Base-by-base conservation (phyloP, 1,140 invertebrate genomes). In the Drosophila oshimai region DNA sequence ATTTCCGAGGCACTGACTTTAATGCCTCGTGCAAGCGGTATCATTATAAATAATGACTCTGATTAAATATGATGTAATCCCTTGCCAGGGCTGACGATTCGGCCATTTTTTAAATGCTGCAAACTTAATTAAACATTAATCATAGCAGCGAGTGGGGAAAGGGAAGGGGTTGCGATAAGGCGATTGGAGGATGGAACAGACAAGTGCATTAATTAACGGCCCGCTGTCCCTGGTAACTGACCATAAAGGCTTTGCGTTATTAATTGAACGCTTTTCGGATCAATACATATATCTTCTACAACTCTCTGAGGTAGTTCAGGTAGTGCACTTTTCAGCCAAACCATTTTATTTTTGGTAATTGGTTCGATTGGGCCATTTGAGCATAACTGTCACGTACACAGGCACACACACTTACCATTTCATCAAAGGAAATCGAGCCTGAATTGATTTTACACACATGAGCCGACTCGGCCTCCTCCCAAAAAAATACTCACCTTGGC, bases 61-160 rank as follows among this genome's bases (percentile, higher is more conserved):
- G 78, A 83, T 83, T 83, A 84, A 83, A 84, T 70, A 84, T 74
- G 79, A 74, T 83, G 79, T 83, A 84, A 78, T 83, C 78, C 78
- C 28, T 46, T 17, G 67, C 24, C 34, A 45, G 39, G 10, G 31
- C 68, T 31, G 31, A 46, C 28, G 34, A 34, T 39, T 33, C 42
- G 20, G 24, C 33, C 12, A 47, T 65, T 50, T 49, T 39, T 49
- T 67, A 50, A 46, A 57, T 47, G 51, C 34, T 65, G 70, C 44
- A 81, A 84, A 78, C 72, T 83, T 83, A 84, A 84, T 83, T 83
- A 84, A 83, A 70, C 78, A 83, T 83, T 83, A 78, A 83, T 83
- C 79, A 84, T 78, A 58, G 68, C 58, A 22, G 17, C 49, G 29
- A 69, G 29, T 26, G 20, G 20, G 39, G 39, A 4, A 20, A 10